Conservation (phyloP, 1,140 invertebrate species). For the Conopomorpha cramerella region DNA sequence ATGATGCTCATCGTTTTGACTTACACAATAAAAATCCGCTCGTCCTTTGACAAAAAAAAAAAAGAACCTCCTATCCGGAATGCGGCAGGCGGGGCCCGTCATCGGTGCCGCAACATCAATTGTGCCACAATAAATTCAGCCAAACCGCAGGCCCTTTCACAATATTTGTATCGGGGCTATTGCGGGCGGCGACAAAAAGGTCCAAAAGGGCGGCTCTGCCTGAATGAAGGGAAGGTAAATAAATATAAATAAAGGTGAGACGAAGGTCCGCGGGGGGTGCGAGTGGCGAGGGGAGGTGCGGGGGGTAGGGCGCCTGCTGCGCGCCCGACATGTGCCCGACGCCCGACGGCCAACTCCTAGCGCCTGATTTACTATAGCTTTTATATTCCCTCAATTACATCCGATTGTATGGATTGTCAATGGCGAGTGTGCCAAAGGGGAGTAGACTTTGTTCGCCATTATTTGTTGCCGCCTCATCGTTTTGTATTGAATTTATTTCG, state of each 20-base stretch:
- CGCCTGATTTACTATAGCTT: no score
- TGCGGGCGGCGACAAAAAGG: conserved; percentile 43
- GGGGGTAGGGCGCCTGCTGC: conserved; percentile 23
- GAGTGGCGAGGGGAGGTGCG: conserved; percentile 19
- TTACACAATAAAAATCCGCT: not conserved
- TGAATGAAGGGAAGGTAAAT: conserved; percentile 61
- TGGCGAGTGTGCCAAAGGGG: no score
- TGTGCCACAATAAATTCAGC: conserved; percentile 53
- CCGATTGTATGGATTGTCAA: no score
- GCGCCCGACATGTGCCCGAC: no score
- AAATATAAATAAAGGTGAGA: conserved; percentile 59
- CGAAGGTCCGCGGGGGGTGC: not conserved
- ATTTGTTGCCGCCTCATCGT: no score
- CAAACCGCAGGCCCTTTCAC: conserved; percentile 52
- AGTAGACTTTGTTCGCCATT: no score
- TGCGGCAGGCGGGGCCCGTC: conserved; percentile 13
- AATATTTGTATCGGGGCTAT: conserved; percentile 53
- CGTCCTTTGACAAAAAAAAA: no score
- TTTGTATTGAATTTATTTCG: no score
- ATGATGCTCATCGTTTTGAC: not conserved
- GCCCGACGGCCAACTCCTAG: no score
- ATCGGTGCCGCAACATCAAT: conserved; percentile 27
- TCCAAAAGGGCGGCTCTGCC: conserved; percentile 55
- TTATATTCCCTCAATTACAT: no score
- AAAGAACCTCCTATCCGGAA: conserved; percentile 7